Evolutionary conservation across 2,113 vertebrate species (phyloP).

Genomic region (Microtus oregoni): DNA sequence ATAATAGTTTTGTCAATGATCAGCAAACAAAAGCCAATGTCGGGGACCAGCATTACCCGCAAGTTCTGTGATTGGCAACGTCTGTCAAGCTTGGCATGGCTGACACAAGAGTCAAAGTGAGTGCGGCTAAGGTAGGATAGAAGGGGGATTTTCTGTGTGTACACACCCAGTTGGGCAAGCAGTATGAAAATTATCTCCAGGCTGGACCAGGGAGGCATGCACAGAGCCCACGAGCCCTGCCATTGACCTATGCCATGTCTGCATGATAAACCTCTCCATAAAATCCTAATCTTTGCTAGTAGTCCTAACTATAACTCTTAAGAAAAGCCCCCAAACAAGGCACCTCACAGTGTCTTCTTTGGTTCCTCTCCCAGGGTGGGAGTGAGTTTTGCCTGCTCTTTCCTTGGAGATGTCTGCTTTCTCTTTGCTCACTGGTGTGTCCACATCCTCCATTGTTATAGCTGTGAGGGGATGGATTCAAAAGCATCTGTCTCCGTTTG

Average conservation of each 20-base stretch:
- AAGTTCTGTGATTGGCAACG: background rate
- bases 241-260: background rate
- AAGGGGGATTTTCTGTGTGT: too few relatives aligned
- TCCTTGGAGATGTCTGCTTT: background rate
- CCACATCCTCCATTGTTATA: background rate
- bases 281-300: background rate
- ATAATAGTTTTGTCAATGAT: background rate
- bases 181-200: background rate
- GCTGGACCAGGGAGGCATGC: background rate
- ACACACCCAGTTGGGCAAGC: background rate
- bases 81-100: background rate
- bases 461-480: background rate
- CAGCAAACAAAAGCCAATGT: background rate
- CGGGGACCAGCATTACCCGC: background rate
- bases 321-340: background rate
- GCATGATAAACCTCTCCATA: background rate
- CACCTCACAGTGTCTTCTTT: background rate
- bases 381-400: background rate
- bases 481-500: background rate
- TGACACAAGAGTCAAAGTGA: background rate
- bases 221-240: background rate
- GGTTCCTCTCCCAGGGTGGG: background rate
- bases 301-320: background rate
- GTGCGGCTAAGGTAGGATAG: background rate
- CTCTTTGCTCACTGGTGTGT: background rate